These are phyloP conservation scores for Heterocephalus glaber DNA, from an alignment of 2,113 vertebrate species.

Conservation along the genomic window DNA sequence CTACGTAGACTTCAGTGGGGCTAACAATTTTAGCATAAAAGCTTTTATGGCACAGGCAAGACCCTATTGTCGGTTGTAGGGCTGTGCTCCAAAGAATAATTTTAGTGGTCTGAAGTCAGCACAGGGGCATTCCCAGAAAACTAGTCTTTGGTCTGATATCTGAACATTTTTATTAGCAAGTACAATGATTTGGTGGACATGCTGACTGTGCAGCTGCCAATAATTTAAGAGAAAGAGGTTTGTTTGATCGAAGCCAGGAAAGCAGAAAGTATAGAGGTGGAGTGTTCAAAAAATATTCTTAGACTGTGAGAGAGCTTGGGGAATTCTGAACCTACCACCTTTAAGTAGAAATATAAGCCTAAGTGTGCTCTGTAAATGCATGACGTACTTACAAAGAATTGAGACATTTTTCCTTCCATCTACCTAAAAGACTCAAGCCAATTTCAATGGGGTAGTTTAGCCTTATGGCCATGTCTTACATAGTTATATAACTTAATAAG, in stretches of 20 bases:
- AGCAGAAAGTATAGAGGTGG: neutral
- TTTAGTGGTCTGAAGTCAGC: conserved; percentile 18
- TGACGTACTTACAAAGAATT: conserved; percentile 57
- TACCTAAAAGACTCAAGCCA: conserved; percentile 51
- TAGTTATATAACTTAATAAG: conserved; percentile 72
- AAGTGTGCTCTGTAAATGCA: conserved; percentile 61
- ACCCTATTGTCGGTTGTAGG: neutral
- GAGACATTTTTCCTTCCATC: conserved; percentile 54
- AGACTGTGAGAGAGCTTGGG: conserved; percentile 4
- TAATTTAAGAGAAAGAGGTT: conserved; percentile 48
- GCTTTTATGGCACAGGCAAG: conserved; percentile 34
- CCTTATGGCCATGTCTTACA: conserved; percentile 60
- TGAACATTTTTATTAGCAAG: conserved; percentile 54
- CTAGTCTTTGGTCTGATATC: conserved; percentile 29
- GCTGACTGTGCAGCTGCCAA: conserved; percentile 7
- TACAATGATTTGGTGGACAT: neutral
- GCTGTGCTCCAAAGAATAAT: conserved; percentile 36
- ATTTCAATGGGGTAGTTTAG: neutral
- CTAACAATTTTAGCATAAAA: conserved; percentile 54
- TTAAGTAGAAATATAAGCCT: conserved; percentile 52
- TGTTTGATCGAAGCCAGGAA: conserved; percentile 45
- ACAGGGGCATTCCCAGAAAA: conserved; percentile 59
- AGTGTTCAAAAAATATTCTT: conserved; percentile 17
- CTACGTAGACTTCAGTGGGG: neutral
- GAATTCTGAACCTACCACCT: conserved; percentile 53